A percentile compares a stretch with the other conserved stretches of the same genome.
These are phyloP conservation scores for Teleogryllus occipitalis DNA, from an alignment of 1,140 invertebrate species.

Conservation along the genomic window DNA sequence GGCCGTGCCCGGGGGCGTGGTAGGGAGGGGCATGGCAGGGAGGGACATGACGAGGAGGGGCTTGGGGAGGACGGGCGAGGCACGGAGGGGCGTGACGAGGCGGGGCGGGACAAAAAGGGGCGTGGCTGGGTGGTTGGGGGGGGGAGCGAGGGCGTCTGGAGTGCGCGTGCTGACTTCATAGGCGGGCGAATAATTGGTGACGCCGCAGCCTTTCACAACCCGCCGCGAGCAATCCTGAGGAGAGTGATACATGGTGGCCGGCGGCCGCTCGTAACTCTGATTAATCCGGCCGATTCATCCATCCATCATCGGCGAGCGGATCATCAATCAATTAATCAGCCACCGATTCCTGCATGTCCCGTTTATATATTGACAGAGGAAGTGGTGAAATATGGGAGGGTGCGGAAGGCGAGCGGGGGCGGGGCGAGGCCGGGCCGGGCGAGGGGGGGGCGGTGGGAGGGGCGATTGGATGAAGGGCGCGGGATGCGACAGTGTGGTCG, in stretches of 20 bases:
- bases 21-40: no score
- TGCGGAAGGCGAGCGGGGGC: not conserved
- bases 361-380: not conserved
- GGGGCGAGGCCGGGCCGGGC: no score
- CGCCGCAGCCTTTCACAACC: not conserved
- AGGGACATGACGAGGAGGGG: no score
- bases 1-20: no score
- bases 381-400: not conserved
- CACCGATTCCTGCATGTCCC: not conserved
- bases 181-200: not conserved
- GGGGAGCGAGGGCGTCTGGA: not conserved
- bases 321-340: constrained; percentile 5
- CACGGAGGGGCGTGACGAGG: no score
- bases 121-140: not conserved
- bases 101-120: no score
- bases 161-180: not conserved
- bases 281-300: not conserved
- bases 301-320: not conserved
- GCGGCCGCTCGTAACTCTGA: not conserved
- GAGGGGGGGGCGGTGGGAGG: not conserved
- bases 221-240: not conserved
- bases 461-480: not conserved
- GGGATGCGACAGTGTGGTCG: no score
- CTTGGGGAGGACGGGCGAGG: not conserved
- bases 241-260: not conserved